Conservation (phyloP, 1,140 invertebrate species). For the Teleopsis dalmanni region DNA sequence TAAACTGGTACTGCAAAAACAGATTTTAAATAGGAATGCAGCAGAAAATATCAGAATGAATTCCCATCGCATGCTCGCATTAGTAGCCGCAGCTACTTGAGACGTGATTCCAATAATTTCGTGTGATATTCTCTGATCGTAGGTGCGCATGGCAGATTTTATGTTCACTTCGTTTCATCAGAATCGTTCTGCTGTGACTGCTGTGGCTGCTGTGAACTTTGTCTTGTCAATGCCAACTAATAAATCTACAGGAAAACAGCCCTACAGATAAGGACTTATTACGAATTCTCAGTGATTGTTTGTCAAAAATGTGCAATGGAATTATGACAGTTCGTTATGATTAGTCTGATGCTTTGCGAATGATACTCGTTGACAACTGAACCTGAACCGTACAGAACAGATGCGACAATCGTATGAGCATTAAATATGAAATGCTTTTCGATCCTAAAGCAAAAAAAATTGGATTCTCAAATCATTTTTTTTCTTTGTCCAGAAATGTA, state of each 20-base stretch:
- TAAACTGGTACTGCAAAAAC: too few species aligned
- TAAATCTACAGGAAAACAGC: too few species aligned
- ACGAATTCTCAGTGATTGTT: constrained; percentile 11
- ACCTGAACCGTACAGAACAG: neutral
- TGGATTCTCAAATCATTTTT: neutral
- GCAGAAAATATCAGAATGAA: constrained; percentile 13
- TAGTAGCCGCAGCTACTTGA: neutral
- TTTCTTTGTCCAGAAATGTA: neutral
- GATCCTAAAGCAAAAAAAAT: neutral
- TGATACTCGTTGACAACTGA: constrained; percentile 12
- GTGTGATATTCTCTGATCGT: constrained; percentile 10
- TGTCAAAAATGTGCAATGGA: constrained; percentile 16
- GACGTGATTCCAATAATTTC: constrained; percentile 9
- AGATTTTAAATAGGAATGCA: constrained; percentile 7
- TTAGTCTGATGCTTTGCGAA: constrained; percentile 5
- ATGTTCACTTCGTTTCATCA: too few species aligned
- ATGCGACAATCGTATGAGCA: too few species aligned
- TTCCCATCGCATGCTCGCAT: constrained; percentile 14
- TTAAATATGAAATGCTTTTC: too few species aligned
- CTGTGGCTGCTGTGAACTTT: too few species aligned
- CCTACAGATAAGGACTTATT: constrained; percentile 8
- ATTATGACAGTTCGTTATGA: constrained; percentile 17
- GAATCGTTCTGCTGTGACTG: too few species aligned
- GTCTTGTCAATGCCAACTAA: too few species aligned
- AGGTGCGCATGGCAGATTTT: too few species aligned